Percentiles rank a stretch among this genome's conserved stretches.
Evolutionary conservation across 2,888 invertebrate genomes (phyloP).

Genomic region (Octodonta nipae): DNA sequence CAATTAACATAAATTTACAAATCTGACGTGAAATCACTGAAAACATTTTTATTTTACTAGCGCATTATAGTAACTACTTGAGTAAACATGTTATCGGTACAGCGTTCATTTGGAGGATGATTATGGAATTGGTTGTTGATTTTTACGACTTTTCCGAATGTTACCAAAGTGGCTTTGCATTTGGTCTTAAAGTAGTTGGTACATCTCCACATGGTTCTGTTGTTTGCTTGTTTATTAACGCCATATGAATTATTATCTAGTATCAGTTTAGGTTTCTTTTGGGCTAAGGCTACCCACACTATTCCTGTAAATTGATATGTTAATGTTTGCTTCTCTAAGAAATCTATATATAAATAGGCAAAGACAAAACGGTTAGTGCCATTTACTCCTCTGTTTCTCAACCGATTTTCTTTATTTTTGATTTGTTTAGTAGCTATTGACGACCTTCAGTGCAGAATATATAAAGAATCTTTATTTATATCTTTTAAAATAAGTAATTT

Average conservation of each 20-base stretch:
- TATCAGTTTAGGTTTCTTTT: constrained; percentile 21
- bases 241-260: constrained; percentile 19
- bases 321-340: too few relatives aligned
- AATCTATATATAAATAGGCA: too few relatives aligned
- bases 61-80: constrained; percentile 7
- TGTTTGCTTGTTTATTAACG: constrained; percentile 16
- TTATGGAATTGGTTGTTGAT: constrained; percentile 19
- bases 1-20: too few relatives aligned
- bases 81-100: constrained; percentile 9
- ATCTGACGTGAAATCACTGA: too few relatives aligned
- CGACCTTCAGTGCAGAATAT: too few relatives aligned
- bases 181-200: constrained; percentile 20
- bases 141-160: constrained; percentile 20
- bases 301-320: constrained; percentile 16
- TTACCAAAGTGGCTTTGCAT: constrained; percentile 21
- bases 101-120: constrained; percentile 19
- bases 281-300: constrained; percentile 17
- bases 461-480: too few relatives aligned
- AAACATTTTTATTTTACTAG: too few relatives aligned
- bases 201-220: constrained; percentile 20
- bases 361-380: too few relatives aligned
- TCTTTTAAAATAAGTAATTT: too few relatives aligned
- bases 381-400: too few relatives aligned
- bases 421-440: too few relatives aligned
- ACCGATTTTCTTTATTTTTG: too few relatives aligned